These are phyloP conservation scores for Palythoa caribaeorum DNA, from an alignment of 92 coral and sea anemone genomes.

Conservation along the genomic window DNA sequence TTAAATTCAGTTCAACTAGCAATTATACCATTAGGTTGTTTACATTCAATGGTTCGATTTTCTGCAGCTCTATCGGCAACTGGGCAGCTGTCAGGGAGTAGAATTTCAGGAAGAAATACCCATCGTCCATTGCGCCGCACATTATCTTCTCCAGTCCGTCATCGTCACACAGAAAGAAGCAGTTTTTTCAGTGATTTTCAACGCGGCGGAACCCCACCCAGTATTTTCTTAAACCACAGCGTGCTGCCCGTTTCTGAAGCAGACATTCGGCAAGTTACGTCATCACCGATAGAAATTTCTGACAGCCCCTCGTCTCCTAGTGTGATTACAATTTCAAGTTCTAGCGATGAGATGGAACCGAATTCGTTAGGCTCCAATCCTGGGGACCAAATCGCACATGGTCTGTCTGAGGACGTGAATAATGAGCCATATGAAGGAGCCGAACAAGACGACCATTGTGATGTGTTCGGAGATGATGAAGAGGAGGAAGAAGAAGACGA, in stretches of 20 bases:
- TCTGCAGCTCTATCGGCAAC: conserved; percentile 29
- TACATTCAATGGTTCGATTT: not conserved
- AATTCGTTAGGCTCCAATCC: conserved; percentile 77
- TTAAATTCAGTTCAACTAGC: too few species aligned
- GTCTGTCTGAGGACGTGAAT: conserved; percentile 33
- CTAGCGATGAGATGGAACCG: conserved; percentile 96
- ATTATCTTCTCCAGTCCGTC: conserved; percentile 93
- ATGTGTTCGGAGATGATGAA: conserved; percentile 67
- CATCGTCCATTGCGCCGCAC: conserved; percentile 80
- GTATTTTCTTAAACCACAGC: conserved; percentile 34
- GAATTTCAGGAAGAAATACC: conserved; percentile 47
- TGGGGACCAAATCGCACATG: conserved; percentile 59
- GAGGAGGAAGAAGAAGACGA: conserved; percentile 81
- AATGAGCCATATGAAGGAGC: conserved; percentile 40
- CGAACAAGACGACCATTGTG: conserved; percentile 54
- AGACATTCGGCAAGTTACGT: conserved; percentile 66
- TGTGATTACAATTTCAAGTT: conserved; percentile 95
- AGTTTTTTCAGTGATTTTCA: conserved; percentile 72
- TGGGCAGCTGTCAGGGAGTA: conserved; percentile 36
- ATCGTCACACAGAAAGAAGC: conserved; percentile 76
- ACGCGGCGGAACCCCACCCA: conserved; percentile 71
- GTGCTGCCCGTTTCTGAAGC: conserved; percentile 58
- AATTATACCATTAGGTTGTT: not conserved
- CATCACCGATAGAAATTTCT: conserved; percentile 97
- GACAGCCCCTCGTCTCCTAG: conserved; percentile 98